These are phyloP conservation scores for Eulemur rubriventer DNA, from an alignment of 2,797 vertebrate genomes.

Conservation along the genomic window DNA sequence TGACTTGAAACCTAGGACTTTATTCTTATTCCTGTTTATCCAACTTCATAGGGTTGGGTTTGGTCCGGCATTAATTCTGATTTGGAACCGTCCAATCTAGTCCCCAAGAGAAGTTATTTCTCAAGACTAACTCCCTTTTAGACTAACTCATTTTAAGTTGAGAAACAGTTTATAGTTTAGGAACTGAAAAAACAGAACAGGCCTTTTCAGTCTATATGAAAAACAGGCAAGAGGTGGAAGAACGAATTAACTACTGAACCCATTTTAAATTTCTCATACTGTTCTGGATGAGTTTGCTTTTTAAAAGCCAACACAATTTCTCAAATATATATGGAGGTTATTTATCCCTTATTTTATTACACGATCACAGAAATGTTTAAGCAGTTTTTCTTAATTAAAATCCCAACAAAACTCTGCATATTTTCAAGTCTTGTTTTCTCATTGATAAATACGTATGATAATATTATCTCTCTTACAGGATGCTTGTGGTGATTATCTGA, in stretches of 20 bases:
- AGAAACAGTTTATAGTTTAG: not conserved
- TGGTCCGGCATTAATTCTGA: not conserved
- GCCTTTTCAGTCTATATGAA: not conserved
- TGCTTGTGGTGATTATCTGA: not conserved
- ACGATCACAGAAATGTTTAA: not conserved
- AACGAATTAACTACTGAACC: not conserved
- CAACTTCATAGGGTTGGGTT: not conserved
- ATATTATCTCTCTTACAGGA: not conserved
- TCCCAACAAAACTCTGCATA: not conserved
- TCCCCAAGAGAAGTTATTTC: not conserved
- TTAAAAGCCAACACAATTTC: not conserved
- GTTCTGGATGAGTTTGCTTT: not conserved
- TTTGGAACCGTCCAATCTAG: not conserved
- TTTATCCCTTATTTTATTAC: not conserved
- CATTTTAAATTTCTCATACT: conserved; percentile 43
- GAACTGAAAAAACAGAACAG: not conserved
- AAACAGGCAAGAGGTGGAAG: not conserved
- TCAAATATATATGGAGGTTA: not conserved
- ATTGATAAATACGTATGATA: not conserved
- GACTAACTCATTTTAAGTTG: not conserved
- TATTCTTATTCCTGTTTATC: not conserved
- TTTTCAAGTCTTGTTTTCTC: not conserved
- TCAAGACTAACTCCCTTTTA: not conserved
- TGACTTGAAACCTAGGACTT: not conserved
- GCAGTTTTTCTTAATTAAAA: conserved; percentile 17